These are phyloP conservation scores for Astur gentilis DNA, from an alignment of 2,113 vertebrate genomes.

Conservation along the genomic window DNA sequence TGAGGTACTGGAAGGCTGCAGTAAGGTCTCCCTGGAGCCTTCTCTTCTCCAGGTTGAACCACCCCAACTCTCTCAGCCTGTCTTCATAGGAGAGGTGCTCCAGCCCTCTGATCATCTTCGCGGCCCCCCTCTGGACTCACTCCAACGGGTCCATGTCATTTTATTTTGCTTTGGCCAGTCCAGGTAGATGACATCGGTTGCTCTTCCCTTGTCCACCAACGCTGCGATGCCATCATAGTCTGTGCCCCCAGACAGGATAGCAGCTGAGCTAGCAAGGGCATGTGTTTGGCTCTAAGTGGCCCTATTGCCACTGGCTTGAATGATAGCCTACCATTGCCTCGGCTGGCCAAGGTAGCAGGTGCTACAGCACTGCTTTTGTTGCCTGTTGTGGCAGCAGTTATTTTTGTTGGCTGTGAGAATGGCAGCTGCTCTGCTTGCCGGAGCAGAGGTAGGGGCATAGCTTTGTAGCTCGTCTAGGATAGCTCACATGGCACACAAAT, in stretches of 20 bases:
- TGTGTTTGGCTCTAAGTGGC: not conserved
- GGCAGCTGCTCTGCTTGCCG: slow-evolving; percentile 45
- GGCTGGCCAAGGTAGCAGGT: slow-evolving; percentile 47
- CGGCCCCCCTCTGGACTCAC: no score
- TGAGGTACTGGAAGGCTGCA: no score
- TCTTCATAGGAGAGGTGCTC: no score
- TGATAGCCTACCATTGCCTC: not conserved
- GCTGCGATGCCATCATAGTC: no score
- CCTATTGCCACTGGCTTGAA: not conserved
- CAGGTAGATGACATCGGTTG: no score
- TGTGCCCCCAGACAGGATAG: not conserved
- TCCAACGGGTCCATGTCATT: no score
- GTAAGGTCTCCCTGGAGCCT: no score
- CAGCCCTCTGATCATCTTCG: no score
- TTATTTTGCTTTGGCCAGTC: no score
- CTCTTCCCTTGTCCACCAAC: no score
- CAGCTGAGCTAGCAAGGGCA: slow-evolving; percentile 9
- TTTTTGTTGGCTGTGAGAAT: not conserved
- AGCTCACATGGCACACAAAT: not conserved
- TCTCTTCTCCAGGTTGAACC: no score
- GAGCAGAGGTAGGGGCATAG: not conserved
- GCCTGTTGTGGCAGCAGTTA: not conserved
- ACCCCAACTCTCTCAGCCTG: no score
- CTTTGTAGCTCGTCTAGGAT: not conserved
- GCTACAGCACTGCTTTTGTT: not conserved